These are phyloP conservation scores for Tachypleus tridentatus DNA, from an alignment of 1,140 invertebrate species.

Conservation along the genomic window DNA sequence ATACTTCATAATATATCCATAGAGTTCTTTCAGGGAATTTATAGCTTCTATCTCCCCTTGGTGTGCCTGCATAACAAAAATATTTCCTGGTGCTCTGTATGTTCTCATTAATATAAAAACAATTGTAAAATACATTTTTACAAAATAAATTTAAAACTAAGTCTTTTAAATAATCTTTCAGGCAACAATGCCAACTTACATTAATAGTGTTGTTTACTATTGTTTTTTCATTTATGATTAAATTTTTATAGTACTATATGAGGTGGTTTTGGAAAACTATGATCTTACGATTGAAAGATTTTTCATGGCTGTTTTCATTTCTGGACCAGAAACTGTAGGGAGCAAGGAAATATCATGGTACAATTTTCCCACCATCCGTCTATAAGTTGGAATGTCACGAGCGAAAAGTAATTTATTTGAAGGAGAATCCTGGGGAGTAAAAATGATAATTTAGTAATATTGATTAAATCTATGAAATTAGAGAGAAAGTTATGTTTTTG, in stretches of 20 bases:
- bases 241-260: not conserved
- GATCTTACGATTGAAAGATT: constrained; percentile 58
- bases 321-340: constrained; percentile 80
- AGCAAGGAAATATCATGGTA: constrained; percentile 70
- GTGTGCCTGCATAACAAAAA: constrained; percentile 37
- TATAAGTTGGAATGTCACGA: constrained; percentile 80
- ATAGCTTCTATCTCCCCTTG: constrained; percentile 77
- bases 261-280: not conserved
- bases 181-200: no score
- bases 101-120: no score
- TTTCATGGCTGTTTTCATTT: constrained; percentile 83
- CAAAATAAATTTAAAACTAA: no score
- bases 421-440: constrained; percentile 55
- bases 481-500: no score
- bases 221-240: no score
- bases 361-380: constrained; percentile 71
- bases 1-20: constrained; percentile 88
- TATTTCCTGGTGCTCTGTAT: no score
- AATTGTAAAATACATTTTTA: no score
- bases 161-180: no score
- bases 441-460: no score
- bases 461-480: no score
- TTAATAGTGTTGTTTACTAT: no score
- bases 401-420: constrained; percentile 90
- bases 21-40: constrained; percentile 81